Evolutionary conservation across 2,888 invertebrate genomes (phyloP), one percentile per base, ranked within the genome.

Genomic region (Ornithoptera priamus): DNA sequence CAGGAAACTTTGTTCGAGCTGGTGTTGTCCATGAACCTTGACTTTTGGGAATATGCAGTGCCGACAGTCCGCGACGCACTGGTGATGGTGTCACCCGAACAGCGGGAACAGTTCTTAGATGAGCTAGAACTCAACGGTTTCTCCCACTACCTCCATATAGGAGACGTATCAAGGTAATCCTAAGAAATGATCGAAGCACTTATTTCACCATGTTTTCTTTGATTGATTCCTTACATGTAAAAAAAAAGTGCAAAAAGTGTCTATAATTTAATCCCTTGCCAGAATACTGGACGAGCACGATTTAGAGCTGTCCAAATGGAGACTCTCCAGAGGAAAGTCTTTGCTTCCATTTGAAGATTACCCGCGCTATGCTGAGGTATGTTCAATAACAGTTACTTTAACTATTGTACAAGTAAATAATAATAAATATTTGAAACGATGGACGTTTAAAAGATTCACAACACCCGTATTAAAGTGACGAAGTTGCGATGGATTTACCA

Each of bases 321-420:
- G 73, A 71, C 17, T 77, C 76, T 53, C 63, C 18, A 50, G 65
- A 10, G 73, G 72, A 36, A 74, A 73, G 65, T 65, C 75, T 39
- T 30, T 30, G 30, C 68, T 77, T 2, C 78, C 79, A 80, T 95
- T 95, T 2, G 95, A 95, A 80, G 89, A 91, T 0, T 96, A 95
- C 84, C 94, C 93, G 0, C 80, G 82, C 65, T 88, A 83, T 73
- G 77, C 95, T 1, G 86, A 93, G 66, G 93, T 97, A 71, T 94
- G 63, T 62, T 58, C 36, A 50, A 50, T 12, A 50, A 50, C 50
- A 50, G 1, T 50, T 30, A 30, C 30, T 30, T 30, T 3, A 30
- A 5, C 30, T 30, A 30, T 30, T 30, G 5, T 5, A 30, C 18
- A 18, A n/a, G 56, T 18, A 56, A 10, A 36, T 58, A 2, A 50